phyloP scores from a whole-genome alignment of 2,888 invertebrate species.

The Polydesmus complanatus region DNA sequence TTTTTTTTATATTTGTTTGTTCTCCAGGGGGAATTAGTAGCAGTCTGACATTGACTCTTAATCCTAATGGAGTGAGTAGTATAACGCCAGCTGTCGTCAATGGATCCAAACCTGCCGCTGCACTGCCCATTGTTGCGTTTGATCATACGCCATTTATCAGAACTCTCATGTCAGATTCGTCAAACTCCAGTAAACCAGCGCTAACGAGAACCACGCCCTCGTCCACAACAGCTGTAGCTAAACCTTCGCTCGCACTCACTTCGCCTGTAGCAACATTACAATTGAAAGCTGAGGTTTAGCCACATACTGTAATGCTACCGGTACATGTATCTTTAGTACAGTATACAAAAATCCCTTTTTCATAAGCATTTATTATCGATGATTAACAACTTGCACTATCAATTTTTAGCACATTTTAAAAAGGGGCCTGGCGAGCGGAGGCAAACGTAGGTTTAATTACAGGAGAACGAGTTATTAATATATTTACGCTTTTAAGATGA shows the following conservation, averaged over 20 bases:
- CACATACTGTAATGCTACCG: neutral
- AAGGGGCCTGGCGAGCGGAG: too few relatives aligned
- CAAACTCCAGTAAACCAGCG: neutral
- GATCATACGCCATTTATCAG: neutral
- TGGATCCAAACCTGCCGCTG: neutral
- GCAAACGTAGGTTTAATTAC: too few relatives aligned
- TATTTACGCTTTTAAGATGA: too few relatives aligned
- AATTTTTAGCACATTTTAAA: neutral
- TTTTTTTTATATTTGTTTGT: conserved; percentile 9
- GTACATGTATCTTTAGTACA: too few relatives aligned
- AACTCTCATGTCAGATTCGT: neutral
- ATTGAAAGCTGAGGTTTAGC: neutral
- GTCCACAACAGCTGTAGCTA: neutral
- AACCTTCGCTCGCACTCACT: neutral
- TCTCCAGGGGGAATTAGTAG: conserved; percentile 36
- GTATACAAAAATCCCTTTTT: neutral
- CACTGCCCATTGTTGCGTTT: neutral
- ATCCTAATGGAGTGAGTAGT: conserved; percentile 22
- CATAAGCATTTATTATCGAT: neutral
- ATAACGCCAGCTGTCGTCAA: neutral
- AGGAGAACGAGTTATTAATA: too few relatives aligned
- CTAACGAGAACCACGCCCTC: neutral
- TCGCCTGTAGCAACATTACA: neutral
- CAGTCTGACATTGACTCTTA: conserved; percentile 44
- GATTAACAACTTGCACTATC: neutral